Percentiles rank a stretch among this genome's conserved stretches.
Conservation (phyloP, 2,797 vertebrate species). For the Scarus forsteni region DNA sequence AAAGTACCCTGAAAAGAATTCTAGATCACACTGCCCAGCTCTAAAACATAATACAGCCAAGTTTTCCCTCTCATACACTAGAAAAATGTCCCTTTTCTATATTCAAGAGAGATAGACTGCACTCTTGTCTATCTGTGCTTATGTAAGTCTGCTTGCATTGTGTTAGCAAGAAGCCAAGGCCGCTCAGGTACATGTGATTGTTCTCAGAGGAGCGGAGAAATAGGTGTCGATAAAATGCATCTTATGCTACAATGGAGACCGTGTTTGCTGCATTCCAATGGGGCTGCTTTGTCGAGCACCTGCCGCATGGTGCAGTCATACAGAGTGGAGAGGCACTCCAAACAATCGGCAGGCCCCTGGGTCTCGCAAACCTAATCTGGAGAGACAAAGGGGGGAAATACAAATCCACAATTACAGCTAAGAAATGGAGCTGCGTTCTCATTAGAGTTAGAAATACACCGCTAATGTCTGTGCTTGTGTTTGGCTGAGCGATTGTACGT, state of each 20-base stretch:
- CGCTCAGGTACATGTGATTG: constrained; percentile 56
- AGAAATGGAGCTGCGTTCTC: constrained; percentile 31
- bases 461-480: neutral
- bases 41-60: constrained; percentile 5
- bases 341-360: constrained; percentile 53
- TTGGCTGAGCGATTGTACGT: constrained; percentile 1
- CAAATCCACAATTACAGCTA: constrained; percentile 51
- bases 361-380: constrained; percentile 56
- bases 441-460: constrained; percentile 39
- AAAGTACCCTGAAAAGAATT: too few species aligned
- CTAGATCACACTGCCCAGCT: too few species aligned
- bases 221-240: constrained; percentile 54
- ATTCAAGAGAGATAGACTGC: constrained; percentile 22
- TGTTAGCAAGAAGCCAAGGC: constrained; percentile 58
- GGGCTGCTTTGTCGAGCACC: constrained; percentile 58
- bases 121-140: constrained; percentile 16
- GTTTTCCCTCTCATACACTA: constrained; percentile 19
- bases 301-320: constrained; percentile 50
- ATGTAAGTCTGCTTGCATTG: constrained; percentile 24
- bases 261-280: constrained; percentile 54
- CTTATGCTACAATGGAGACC: constrained; percentile 46
- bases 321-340: constrained; percentile 52
- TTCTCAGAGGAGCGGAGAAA: constrained; percentile 56
- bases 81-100: constrained; percentile 23
- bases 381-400: constrained; percentile 46